Base-by-base conservation (phyloP, 2,888 invertebrate species). In the Nomada ruficornis region DNA sequence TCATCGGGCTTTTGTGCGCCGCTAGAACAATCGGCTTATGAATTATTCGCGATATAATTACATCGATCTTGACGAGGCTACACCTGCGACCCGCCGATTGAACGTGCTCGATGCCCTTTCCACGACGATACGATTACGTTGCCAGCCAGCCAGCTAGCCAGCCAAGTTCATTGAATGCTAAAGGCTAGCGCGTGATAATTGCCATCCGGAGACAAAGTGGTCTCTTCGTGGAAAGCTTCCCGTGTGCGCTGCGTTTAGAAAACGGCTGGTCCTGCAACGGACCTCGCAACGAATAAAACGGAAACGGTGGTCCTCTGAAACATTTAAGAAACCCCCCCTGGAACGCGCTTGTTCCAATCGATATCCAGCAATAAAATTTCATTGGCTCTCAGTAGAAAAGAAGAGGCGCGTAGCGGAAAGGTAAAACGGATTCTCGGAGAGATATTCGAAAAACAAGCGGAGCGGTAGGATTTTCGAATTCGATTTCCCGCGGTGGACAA, bases 41-140 rank as follows among this genome's bases (percentile, higher is more conserved):
- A 84, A 83, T 84, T 77, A 83, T 80, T 84, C 83, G 54, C 60
- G 59, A 71, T 67, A 80, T 80, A 84, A 84, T 84, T 83, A 74
- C 71, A 60, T 59, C 74, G 82, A 74, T 83, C 63, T 68, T 44
- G 47, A 65, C 72, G 65, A 44, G 68, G 47, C 55, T 60, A 47
- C 71, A 80, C 71, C 71, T 79, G 82, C 63, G 60, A 29, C 15
- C 15, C 13, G 59, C 20, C 59, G 77, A 63, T 72, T 55, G 80
- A 50, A 76, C 63, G 57, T 50, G 55, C 57, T 20, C 68, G 73
- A 68, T 77, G 62, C 63, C 73, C 69, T 82, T 74, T 62, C 64
- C 50, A 26, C 44, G 5, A 11, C 23, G 52, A 20, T 11, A 75
- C 54, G 26, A 42, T 65, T 59, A 69, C 60, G 70, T 64, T 64